Evolutionary conservation across 2,113 vertebrate genomes (phyloP), one percentile per base, ranked within the genome.

Genomic region (Parotia lawesii): DNA sequence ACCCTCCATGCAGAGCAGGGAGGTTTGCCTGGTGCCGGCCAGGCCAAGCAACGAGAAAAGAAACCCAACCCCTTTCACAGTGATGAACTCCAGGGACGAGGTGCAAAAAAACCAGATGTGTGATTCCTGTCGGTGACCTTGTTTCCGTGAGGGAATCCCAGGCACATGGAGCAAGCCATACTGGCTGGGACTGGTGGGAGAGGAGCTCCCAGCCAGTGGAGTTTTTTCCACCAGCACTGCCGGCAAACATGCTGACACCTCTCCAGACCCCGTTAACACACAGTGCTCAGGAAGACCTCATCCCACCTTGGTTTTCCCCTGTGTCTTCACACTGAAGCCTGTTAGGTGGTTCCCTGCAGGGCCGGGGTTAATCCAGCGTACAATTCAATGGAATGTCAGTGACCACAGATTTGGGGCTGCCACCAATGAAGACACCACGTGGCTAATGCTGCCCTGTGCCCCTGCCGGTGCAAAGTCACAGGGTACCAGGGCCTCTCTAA

Each of bases 121-220:
- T 50, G 24, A 69, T 48, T 79, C 28, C 76, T 61, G 75, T 7
- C 0, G 0, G 25, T 50, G 82, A 22, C 50, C 27, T 77, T 61
- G 19, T 45, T 90, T 71, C 70, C 4, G 1, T 4, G 23, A 58
- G 66, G 53, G 65, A 88, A 75, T 42, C 38, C 44, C 48, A 50
- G 31, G 38, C 42, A 19, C 57, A 42, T 0, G 1, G 40, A 71
- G 28, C 7, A 29, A 40, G 50, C 35, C 57, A 3, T 12, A 29
- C 11, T 1, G 6, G 24, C 38, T 58, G 66, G 19, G 11, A 19
- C 8, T 15, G 54, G 48, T 0, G 0, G 20, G 5, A 84, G 27
- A 48, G 65, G 60, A 61, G 58, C 45, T 87, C 24, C 54, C 48
- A 40, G 38, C 0, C 0, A 1, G 2, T 2, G 0, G 3, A 50